These are phyloP conservation scores for Noctua janthe DNA, from an alignment of 2,888 invertebrate species.

Conservation along the genomic window DNA sequence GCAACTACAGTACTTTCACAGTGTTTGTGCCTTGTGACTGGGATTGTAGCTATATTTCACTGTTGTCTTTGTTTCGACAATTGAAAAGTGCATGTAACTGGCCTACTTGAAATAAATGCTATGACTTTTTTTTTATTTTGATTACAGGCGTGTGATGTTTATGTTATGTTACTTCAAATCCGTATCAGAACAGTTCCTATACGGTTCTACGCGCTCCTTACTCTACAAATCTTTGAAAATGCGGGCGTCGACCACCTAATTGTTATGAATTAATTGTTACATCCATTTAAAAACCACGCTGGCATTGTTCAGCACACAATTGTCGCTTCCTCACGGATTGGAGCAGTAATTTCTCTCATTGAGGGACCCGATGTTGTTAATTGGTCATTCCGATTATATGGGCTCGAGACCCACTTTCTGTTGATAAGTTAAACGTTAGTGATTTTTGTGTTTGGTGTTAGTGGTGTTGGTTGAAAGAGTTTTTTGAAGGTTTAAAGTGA, in stretches of 20 bases:
- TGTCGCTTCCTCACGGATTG: conserved; percentile 86
- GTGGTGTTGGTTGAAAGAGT: not conserved
- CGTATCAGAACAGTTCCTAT: not conserved
- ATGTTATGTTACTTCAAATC: not conserved
- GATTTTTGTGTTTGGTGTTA: conserved; percentile 19
- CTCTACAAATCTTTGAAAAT: conserved; percentile 81
- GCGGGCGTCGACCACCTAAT: conserved; percentile 89
- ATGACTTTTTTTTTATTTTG: no score
- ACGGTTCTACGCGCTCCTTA: conserved; percentile 62
- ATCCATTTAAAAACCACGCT: conserved; percentile 90
- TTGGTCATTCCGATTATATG: conserved; percentile 80
- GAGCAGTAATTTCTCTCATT: conserved; percentile 83
- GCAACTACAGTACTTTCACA: no score
- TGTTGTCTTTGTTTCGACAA: no score
- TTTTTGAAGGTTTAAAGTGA: not conserved
- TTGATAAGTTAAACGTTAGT: conserved; percentile 33
- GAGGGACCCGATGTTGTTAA: conserved; percentile 80
- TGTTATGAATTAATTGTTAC: conserved; percentile 90
- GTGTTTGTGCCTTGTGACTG: no score
- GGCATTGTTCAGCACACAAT: conserved; percentile 85
- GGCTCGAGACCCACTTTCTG: conserved; percentile 61
- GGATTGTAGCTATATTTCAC: no score
- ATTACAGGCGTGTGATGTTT: not conserved
- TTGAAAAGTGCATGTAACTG: no score
- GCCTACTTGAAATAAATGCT: no score